Conservation (phyloP, 2,797 vertebrate species). For the Ctenosaura bakeri region DNA sequence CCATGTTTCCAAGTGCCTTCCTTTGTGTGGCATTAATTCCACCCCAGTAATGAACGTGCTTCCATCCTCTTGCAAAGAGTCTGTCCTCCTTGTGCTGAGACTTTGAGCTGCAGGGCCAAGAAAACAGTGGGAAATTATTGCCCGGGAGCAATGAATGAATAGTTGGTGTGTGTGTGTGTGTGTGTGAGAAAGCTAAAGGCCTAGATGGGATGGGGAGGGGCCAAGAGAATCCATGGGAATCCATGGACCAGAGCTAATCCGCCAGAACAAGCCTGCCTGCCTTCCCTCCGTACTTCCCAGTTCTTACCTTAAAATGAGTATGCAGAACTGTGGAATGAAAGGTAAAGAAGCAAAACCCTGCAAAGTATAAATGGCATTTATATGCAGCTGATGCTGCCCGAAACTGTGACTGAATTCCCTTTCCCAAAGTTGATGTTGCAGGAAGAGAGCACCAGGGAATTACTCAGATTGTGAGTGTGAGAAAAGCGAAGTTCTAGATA, state of each 20-base stretch:
- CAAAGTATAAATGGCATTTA: neutral
- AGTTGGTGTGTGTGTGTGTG: neutral
- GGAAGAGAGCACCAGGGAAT: neutral
- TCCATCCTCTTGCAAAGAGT: neutral
- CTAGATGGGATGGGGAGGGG: no score
- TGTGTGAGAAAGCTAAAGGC: neutral
- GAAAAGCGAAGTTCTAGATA: neutral
- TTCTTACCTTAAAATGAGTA: neutral
- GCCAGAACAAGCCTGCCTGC: neutral
- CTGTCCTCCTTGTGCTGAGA: neutral
- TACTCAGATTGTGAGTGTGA: neutral
- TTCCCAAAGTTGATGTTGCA: neutral
- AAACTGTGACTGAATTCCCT: neutral
- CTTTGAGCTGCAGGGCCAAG: neutral
- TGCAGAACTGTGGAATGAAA: neutral
- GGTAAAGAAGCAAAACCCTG: no score
- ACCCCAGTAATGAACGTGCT: neutral
- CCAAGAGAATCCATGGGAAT: neutral
- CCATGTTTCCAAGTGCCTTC: neutral
- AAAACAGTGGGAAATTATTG: neutral
- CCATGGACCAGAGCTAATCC: neutral
- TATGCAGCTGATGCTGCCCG: neutral
- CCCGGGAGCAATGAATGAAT: no score
- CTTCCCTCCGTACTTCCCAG: no score
- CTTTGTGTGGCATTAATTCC: neutral